Evolutionary conservation across 1,140 invertebrate genomes (phyloP), one percentile per base, ranked within the genome.

Genomic region (Achatina immaculata): DNA sequence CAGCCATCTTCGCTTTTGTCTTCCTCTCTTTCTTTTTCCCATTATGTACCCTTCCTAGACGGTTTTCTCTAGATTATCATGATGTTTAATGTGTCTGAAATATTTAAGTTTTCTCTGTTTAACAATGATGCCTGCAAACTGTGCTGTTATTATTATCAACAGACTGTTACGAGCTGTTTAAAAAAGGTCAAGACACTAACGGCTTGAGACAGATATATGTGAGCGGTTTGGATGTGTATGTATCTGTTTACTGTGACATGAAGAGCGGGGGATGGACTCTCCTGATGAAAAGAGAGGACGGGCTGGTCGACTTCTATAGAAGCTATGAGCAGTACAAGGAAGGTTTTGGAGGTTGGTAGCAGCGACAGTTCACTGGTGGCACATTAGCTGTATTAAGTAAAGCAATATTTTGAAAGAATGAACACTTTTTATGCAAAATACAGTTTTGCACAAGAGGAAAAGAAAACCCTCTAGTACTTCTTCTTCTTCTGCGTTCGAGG

Each of bases 281-380:
- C 0, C 92, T 98, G 19, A 96, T 97, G 85, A 94, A 95, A 19
- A 93, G 97, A 24, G 93, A 93, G 84, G 95, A 97, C 85, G 96
- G 96, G 4, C 94, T 85, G 1, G 85, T 89, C 0, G 97, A 96
- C 89, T 99, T 99, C 92, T 96, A 97, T 89, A 92, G 96, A 21
- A 95, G 96, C 87, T 99, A 97, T 97, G 93, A 94, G 28, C 96
- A 97, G 85, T 99, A 98, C 90, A 97, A 97, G 90, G 96, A 96
- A 85, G 97, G 97, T 19, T 99, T 99, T 90, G 97, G 97, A 31
- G 96, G 97, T 92, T 95, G 72, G 85, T 75, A 9, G 36, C 7
- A 19, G 7, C 16, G 16, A 38, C 34, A 40, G 21, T 31, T 19
- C 19, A 40, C 21, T 43, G 19, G 19, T 38, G 34, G 16, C 42